Evolutionary conservation across 2,888 invertebrate genomes (phyloP).

Genomic region (Plagodis dolabraria): DNA sequence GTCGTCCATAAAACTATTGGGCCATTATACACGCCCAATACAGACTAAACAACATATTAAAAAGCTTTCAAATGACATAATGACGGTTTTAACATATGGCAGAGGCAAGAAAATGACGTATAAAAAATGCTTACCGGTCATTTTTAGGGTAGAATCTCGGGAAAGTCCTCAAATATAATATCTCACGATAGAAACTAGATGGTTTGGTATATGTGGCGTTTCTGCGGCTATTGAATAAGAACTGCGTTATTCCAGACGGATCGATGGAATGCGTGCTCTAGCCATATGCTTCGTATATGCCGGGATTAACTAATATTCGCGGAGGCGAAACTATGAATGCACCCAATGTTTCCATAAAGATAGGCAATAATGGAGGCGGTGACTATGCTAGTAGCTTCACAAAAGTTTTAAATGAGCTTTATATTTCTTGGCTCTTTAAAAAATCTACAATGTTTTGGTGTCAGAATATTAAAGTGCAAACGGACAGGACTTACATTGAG

Average conservation of each 20-base stretch:
- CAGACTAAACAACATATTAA: conserved; percentile 29
- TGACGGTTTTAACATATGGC: conserved; percentile 7
- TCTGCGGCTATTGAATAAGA: conserved; percentile 53
- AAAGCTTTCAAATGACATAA: conserved; percentile 41
- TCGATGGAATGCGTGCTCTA: conserved; percentile 62
- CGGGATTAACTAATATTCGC: conserved; percentile 60
- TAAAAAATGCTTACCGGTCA: conserved; percentile 22
- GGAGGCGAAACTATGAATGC: conserved; percentile 33
- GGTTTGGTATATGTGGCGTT: conserved; percentile 40
- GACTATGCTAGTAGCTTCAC: not conserved
- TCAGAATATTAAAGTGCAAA: no score
- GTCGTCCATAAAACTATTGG: conserved; percentile 31
- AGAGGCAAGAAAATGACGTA: not conserved
- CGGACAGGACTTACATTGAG: no score
- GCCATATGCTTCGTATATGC: conserved; percentile 72
- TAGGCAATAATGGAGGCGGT: conserved; percentile 4
- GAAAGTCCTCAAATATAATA: conserved; percentile 6
- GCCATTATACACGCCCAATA: conserved; percentile 40
- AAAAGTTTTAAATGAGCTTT: not conserved
- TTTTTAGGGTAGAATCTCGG: conserved; percentile 14
- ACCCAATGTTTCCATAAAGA: conserved; percentile 14
- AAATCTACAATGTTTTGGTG: no score
- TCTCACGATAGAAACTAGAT: conserved; percentile 8
- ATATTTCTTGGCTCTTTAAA: not conserved
- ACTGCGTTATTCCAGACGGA: conserved; percentile 71